Percentiles rank a stretch among this genome's conserved stretches.
Evolutionary conservation across 2,888 invertebrate genomes (phyloP).

Genomic region (Anoplius nigerrimus): DNA sequence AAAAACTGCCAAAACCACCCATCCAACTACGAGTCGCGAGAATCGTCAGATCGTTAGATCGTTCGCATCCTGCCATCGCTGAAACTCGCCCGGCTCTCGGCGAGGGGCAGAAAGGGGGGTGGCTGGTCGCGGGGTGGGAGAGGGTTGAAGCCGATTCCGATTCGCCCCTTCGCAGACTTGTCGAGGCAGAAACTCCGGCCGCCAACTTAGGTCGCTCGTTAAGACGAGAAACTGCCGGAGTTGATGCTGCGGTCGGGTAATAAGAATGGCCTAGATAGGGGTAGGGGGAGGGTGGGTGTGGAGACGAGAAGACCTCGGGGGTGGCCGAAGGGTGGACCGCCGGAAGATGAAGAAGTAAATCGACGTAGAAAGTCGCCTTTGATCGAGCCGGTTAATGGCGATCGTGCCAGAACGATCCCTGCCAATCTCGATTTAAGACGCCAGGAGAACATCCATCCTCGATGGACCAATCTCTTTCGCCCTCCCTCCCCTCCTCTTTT

Average conservation of each 20-base stretch:
- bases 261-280: constrained; percentile 32
- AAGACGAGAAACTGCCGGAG: constrained; percentile 27
- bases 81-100: too few relatives aligned
- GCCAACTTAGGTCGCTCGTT: constrained; percentile 30
- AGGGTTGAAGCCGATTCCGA: too few relatives aligned
- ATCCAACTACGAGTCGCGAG: too few relatives aligned
- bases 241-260: constrained; percentile 24
- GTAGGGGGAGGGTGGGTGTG: too few relatives aligned
- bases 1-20: too few relatives aligned
- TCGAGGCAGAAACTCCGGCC: constrained; percentile 21
- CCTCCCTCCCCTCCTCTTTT: constrained; percentile 1
- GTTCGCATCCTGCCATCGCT: too few relatives aligned
- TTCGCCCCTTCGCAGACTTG: not conserved
- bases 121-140: too few relatives aligned
- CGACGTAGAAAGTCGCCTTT: constrained; percentile 21
- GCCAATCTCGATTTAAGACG: constrained; percentile 24
- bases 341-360: constrained; percentile 1
- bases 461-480: not conserved
- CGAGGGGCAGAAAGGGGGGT: too few relatives aligned
- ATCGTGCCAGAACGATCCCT: constrained; percentile 16
- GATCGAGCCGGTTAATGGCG: constrained; percentile 31
- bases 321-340: not conserved
- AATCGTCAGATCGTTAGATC: too few relatives aligned
- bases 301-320: too few relatives aligned
- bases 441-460: constrained; percentile 18